These are phyloP conservation scores for Trialeurodes vaporariorum DNA, from an alignment of 1,140 invertebrate species.

Conservation along the genomic window DNA sequence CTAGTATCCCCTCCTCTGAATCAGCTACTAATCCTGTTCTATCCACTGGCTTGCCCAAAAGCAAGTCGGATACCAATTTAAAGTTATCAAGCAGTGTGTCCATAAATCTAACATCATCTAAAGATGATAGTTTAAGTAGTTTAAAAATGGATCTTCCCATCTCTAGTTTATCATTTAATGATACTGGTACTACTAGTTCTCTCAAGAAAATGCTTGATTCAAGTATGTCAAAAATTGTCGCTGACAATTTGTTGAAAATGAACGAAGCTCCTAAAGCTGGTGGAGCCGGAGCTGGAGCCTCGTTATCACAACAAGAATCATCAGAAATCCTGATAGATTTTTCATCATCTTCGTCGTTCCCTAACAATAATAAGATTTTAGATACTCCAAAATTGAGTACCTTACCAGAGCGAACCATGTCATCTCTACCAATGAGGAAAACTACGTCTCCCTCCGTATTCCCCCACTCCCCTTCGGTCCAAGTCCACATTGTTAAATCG, in stretches of 20 bases:
- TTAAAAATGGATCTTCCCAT: constrained; percentile 25
- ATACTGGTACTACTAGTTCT: constrained; percentile 10
- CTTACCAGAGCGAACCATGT: constrained; percentile 36
- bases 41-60: background rate
- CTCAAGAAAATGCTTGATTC: constrained; percentile 15
- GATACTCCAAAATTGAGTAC: constrained; percentile 23
- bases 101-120: constrained; percentile 3
- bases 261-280: background rate
- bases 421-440: constrained; percentile 37
- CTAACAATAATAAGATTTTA: constrained; percentile 15
- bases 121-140: constrained; percentile 22
- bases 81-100: background rate
- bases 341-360: constrained; percentile 37
- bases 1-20: background rate
- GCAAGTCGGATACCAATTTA: background rate
- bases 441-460: constrained; percentile 39
- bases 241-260: background rate
- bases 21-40: background rate
- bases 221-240: constrained; percentile 33
- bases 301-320: too few relatives aligned
- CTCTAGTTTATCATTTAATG: constrained; percentile 16
- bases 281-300: background rate
- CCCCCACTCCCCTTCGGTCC: constrained; percentile 49
- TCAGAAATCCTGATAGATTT: constrained; percentile 50
- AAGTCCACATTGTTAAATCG: constrained; percentile 64